A percentile compares a stretch with the other conserved stretches of the same genome.
These are phyloP conservation scores for Caenorhabditis parvicauda DNA, from an alignment of 2,888 invertebrate genomes.

Conservation along the genomic window DNA sequence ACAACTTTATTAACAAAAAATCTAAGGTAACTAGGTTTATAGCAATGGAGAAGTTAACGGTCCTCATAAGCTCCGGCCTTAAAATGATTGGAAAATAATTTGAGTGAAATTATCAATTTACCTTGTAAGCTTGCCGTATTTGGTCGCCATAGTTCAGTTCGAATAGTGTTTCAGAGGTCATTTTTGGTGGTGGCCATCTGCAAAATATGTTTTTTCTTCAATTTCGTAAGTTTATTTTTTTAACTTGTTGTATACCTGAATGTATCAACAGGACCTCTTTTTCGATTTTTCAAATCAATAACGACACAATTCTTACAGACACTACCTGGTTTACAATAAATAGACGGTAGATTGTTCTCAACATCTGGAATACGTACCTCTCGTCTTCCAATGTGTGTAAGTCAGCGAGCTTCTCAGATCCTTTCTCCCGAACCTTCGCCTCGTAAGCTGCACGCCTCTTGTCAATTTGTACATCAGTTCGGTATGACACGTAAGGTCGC, in stretches of 20 bases:
- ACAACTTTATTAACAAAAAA: no score
- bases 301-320: no score
- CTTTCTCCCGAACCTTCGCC: constrained; percentile 44
- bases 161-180: constrained; percentile 55
- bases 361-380: constrained; percentile 14
- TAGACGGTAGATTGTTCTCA: neutral
- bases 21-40: no score
- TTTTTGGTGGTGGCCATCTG: constrained; percentile 59
- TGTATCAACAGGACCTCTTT: no score
- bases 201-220: neutral
- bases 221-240: no score
- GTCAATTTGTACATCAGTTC: constrained; percentile 63
- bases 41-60: no score
- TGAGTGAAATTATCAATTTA: no score
- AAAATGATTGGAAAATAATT: no score
- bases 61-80: no score
- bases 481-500: constrained; percentile 91
- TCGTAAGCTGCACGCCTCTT: constrained; percentile 47
- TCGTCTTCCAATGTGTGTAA: constrained; percentile 51
- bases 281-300: no score
- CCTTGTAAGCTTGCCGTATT: constrained; percentile 37
- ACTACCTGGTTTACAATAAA: neutral
- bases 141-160: constrained; percentile 53
- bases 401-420: constrained; percentile 50
- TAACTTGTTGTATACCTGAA: no score